A percentile compares a stretch with the other conserved stretches of the same genome.
Evolutionary conservation across 1,140 invertebrate species (phyloP).

Genomic region (Stegodyphus dumicola): DNA sequence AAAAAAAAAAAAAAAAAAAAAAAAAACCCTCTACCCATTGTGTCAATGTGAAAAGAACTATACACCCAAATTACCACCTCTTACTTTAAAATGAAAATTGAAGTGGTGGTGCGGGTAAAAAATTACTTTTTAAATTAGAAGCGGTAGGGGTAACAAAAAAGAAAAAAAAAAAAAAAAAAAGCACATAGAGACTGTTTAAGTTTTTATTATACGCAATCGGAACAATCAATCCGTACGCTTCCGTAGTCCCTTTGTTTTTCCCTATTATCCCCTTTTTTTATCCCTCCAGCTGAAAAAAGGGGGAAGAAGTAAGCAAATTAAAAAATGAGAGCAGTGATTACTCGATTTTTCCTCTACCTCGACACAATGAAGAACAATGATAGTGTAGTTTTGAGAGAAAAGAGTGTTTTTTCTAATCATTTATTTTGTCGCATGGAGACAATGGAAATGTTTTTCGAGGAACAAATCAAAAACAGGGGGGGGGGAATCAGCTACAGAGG

Average conservation of each 20-base stretch:
- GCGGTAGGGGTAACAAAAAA: neutral
- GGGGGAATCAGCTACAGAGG: too few species aligned
- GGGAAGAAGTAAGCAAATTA: neutral
- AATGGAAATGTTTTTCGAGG: neutral
- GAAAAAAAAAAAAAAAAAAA: constrained; percentile 3
- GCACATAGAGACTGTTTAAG: neutral
- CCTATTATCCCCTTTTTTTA: neutral
- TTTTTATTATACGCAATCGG: constrained; percentile 28
- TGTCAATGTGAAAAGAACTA: constrained; percentile 18
- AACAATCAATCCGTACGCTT: constrained; percentile 38
- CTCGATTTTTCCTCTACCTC: constrained; percentile 5
- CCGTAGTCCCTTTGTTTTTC: neutral
- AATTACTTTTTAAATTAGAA: constrained; percentile 11
- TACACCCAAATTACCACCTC: constrained; percentile 30
- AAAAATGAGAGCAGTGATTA: constrained; percentile 26
- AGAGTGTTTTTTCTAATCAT: neutral
- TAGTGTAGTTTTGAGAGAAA: constrained; percentile 14
- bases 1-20: constrained; percentile 6
- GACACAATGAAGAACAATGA: constrained; percentile 10
- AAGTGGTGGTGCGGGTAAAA: constrained; percentile 18
- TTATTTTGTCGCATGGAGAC: constrained; percentile 1
- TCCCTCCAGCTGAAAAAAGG: neutral
- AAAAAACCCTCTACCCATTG: constrained; percentile 23
- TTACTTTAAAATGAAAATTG: constrained; percentile 44
- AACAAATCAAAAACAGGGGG: too few species aligned